Evolutionary conservation across 2,113 vertebrate genomes (phyloP).

Genomic region (Hipposideros armiger): DNA sequence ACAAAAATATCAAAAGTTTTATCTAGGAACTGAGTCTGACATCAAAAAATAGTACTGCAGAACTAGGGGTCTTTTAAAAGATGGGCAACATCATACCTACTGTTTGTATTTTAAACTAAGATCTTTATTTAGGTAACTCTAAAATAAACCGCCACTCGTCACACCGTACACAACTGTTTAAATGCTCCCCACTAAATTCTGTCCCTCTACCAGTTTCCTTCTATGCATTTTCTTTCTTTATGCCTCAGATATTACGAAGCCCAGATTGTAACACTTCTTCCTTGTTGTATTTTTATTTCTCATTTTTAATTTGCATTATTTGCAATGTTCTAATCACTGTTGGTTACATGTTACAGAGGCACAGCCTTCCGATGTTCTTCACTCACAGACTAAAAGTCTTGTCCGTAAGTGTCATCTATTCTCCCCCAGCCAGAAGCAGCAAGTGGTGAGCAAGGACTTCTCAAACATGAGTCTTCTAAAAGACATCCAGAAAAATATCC

Average conservation of each 20-base stretch:
- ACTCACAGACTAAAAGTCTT: not conserved
- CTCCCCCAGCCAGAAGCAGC: not conserved
- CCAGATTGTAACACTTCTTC: not conserved
- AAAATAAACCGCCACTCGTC: not conserved
- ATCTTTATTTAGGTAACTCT: not conserved
- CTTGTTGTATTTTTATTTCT: not conserved
- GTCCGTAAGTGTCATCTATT: not conserved
- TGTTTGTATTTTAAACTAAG: slow-evolving; percentile 6
- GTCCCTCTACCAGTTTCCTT: not conserved
- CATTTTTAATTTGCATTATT: not conserved
- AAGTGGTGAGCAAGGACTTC: slow-evolving; percentile 27
- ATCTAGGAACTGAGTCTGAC: not conserved
- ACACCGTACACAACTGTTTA: not conserved
- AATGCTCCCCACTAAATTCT: not conserved
- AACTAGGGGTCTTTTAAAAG: not conserved
- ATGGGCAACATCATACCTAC: not conserved
- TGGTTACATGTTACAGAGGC: not conserved
- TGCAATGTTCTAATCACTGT: not conserved
- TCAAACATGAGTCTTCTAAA: not conserved
- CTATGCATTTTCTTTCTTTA: not conserved
- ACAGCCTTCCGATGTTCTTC: not conserved
- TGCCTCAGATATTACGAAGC: not conserved
- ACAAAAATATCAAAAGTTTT: slow-evolving; percentile 9
- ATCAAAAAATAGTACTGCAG: not conserved
- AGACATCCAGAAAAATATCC: not conserved